These are phyloP conservation scores for Loriculus beryllinus DNA, from an alignment of 2,797 vertebrate genomes.

Conservation along the genomic window DNA sequence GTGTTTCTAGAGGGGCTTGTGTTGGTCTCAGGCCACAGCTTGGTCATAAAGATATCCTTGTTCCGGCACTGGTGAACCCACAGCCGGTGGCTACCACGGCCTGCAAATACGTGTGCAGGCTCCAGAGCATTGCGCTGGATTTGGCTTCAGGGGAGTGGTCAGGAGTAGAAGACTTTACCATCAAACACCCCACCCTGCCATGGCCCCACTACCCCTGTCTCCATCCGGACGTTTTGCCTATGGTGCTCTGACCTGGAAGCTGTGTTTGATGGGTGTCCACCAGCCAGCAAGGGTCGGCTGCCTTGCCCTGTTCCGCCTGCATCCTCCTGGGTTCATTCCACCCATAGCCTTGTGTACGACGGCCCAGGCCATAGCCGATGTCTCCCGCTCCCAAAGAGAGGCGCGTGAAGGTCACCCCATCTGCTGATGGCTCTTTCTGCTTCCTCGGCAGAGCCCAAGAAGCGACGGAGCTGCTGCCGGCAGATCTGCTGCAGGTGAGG, in stretches of 20 bases:
- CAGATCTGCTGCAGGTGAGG: slow-evolving; percentile 88
- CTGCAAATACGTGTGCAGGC: accelerated
- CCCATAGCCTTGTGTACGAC: background rate
- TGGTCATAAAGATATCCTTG: background rate
- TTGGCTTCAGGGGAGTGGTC: background rate
- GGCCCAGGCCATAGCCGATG: background rate
- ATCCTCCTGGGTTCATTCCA: background rate
- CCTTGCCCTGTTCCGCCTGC: background rate
- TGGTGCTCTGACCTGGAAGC: background rate
- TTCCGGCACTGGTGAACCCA: accelerated
- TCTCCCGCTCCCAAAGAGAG: background rate
- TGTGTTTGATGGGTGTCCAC: background rate
- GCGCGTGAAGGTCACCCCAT: background rate
- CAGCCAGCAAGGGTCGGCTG: background rate
- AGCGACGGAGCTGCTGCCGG: slow-evolving; percentile 88
- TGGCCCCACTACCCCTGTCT: background rate
- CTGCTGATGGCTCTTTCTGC: slow-evolving; percentile 50
- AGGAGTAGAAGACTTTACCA: background rate
- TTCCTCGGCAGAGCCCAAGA: slow-evolving; percentile 82
- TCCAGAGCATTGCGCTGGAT: background rate
- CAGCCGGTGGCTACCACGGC: background rate
- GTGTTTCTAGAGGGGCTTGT: background rate
- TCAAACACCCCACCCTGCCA: background rate
- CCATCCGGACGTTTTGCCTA: background rate
- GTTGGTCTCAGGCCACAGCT: background rate